Conservation (phyloP, 2,888 invertebrate species). For the Koerneria pararmatus region DNA sequence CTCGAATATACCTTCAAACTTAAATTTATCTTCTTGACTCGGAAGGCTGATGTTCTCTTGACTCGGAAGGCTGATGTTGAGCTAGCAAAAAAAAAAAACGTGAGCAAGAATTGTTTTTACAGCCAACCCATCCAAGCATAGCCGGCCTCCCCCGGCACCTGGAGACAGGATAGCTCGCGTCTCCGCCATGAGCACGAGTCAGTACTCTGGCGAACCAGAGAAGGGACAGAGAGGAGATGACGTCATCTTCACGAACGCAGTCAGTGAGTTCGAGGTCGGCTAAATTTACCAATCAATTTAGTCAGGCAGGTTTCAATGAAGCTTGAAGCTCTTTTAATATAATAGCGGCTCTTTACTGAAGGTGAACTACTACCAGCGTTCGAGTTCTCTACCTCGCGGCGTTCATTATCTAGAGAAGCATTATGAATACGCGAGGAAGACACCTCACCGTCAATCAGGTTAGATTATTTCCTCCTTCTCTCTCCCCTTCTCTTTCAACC, state of each 20-base stretch:
- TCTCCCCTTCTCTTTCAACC: too few relatives aligned
- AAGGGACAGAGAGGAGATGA: background rate
- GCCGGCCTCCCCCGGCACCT: slow-evolving; percentile 31
- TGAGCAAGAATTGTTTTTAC: background rate
- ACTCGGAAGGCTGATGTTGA: background rate
- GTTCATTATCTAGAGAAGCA: slow-evolving; percentile 43
- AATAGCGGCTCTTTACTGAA: too few relatives aligned
- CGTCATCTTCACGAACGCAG: background rate
- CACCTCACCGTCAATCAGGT: too few relatives aligned
- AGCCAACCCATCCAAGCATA: slow-evolving; percentile 28
- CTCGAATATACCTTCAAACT: background rate
- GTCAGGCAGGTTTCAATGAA: too few relatives aligned
- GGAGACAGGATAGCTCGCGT: slow-evolving; percentile 27
- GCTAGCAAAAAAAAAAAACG: background rate
- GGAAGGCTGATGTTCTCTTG: background rate
- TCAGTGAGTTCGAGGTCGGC: background rate
- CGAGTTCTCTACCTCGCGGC: slow-evolving; percentile 44
- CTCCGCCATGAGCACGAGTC: slow-evolving; percentile 26
- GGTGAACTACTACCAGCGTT: slow-evolving; percentile 45
- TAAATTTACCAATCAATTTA: background rate
- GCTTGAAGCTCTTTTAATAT: too few relatives aligned
- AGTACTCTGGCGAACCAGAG: background rate
- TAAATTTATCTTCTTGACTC: background rate
- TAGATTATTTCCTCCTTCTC: too few relatives aligned
- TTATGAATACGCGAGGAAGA: slow-evolving; percentile 36